These are phyloP conservation scores for Aspidapion aeneum DNA, from an alignment of 2,888 invertebrate species.

Conservation along the genomic window DNA sequence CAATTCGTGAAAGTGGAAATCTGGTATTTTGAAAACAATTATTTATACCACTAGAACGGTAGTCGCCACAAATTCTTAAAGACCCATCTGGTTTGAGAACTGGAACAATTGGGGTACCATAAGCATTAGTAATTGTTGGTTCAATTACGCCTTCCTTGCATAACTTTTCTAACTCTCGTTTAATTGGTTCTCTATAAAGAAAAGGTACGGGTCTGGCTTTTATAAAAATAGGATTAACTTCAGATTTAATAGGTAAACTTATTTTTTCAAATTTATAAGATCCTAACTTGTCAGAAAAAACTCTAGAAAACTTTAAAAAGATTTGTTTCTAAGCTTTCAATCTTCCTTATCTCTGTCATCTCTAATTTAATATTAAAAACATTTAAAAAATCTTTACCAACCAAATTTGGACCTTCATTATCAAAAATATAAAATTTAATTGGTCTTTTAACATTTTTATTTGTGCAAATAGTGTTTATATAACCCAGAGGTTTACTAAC, in stretches of 20 bases:
- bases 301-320: background rate
- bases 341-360: background rate
- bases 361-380: constrained; percentile 4
- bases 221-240: background rate
- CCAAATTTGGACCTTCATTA: background rate
- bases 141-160: background rate
- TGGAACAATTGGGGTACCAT: background rate
- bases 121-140: background rate
- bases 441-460: background rate
- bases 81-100: background rate
- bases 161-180: background rate
- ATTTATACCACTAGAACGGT: background rate
- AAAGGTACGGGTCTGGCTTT: background rate
- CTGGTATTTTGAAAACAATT: background rate
- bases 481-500: background rate
- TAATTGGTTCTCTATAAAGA: background rate
- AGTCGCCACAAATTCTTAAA: background rate
- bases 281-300: constrained; percentile 2
- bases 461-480: background rate
- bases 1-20: background rate
- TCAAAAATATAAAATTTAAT: constrained; percentile 2
- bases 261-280: background rate
- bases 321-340: background rate
- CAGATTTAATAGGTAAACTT: background rate
- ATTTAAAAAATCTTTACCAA: constrained; percentile 8